phyloP scores from a whole-genome alignment of 2,888 invertebrate species.

The Mesorhabditis belari region DNA sequence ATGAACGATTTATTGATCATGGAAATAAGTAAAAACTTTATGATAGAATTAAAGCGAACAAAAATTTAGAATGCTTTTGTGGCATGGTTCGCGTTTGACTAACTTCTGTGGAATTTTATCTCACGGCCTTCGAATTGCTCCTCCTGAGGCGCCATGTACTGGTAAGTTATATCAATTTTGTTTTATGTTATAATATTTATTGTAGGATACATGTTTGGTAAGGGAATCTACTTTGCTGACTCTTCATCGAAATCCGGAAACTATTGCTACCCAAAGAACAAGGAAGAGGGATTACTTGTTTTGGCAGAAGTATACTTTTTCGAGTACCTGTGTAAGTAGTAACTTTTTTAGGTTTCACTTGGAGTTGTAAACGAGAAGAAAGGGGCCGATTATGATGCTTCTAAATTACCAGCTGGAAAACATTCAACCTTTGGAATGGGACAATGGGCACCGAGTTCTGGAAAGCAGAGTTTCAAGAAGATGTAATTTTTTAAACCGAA shows the following conservation, averaged over 20 bases:
- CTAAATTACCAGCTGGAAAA: constrained; percentile 55
- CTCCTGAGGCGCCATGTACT: constrained; percentile 57
- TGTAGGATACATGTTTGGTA: constrained; percentile 60
- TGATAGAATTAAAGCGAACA: neutral
- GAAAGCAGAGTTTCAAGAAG: constrained; percentile 22
- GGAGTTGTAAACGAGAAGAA: constrained; percentile 54
- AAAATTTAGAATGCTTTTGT: constrained; percentile 55
- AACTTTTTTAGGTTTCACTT: constrained; percentile 39
- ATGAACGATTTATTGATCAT: constrained; percentile 50
- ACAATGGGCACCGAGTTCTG: constrained; percentile 52
- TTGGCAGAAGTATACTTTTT: constrained; percentile 55
- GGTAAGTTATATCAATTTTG: constrained; percentile 4
- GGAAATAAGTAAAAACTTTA: constrained; percentile 54
- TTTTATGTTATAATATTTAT: neutral
- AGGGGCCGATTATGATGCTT: constrained; percentile 54
- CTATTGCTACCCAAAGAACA: constrained; percentile 56
- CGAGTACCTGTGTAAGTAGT: neutral
- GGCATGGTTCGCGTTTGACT: constrained; percentile 59
- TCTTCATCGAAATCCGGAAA: constrained; percentile 60
- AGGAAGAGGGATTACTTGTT: constrained; percentile 55
- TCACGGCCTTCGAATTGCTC: constrained; percentile 59
- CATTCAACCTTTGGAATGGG: constrained; percentile 57
- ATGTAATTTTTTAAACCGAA: too few species aligned
- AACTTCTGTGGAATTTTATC: constrained; percentile 59
- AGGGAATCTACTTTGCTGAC: constrained; percentile 61